Base-by-base conservation (phyloP, 2,797 vertebrate genomes). In the Sebastes elongatus region DNA sequence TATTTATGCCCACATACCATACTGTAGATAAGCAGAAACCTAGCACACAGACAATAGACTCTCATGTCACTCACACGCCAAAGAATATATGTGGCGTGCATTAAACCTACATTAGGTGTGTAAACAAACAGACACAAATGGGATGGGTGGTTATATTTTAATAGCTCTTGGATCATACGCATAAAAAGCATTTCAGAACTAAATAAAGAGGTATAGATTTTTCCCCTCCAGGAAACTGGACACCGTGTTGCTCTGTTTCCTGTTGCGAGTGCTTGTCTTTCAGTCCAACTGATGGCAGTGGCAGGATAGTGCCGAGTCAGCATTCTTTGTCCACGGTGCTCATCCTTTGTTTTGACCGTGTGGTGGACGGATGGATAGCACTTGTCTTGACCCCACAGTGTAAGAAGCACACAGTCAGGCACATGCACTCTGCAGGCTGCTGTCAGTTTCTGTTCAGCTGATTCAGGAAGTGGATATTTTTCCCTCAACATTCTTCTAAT, bases 241-340 rank as follows among this genome's bases (percentile, higher is more conserved):
- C 83, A 88, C 93, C 42, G 25, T 74, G 81, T 88, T 57, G 80
- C 86, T 88, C 76, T 78, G 80, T 92, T 95, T 96, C 94, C 95
- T 95, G 88, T 93, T 92, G 92, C 89, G 78, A 83, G 88, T 83
- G 84, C 71, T 86, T 71, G 80, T 89, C 83, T 92, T 83, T 92
- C 84, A 71, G 74, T 67, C 85, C 63, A 74, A 78, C 85, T 80
- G 90, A 91, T 78, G 14, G 38, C 38, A 49, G 46, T 49, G 46
- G 18, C 46, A 63, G 73, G 52, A 84, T 76, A 79, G 74, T 80
- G 88, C 89, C 1, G 57, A 79, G 90, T 96, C 93, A 91, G 93
- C 94, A 61, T 78, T 93, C 84, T 91, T 68, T 83, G 68, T 61
- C 61, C 74, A 60, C 8, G 2, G 23, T n/a, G 74, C 87, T 86